Evolutionary conservation across 2,888 invertebrate genomes (phyloP), one percentile per base, ranked within the genome.

Genomic region (Galerucella nymphaeae): DNA sequence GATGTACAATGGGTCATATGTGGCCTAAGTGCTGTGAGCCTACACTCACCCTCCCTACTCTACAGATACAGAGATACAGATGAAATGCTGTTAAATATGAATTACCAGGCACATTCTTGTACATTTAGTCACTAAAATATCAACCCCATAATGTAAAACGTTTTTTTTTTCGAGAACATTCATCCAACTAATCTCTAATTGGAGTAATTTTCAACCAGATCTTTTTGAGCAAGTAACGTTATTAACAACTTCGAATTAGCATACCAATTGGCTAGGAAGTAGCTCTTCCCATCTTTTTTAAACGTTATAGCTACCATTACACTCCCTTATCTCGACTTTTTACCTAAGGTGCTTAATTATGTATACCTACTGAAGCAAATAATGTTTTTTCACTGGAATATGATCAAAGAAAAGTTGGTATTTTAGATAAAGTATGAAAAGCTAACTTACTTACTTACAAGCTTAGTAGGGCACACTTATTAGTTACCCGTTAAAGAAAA

Each of bases 211-310:
- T 20, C 16, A 72, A 63, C 63, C 30, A 72, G 64, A 69, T 66
- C 50, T 58, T 58, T 58, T 58, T 58, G 0, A 30, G 14, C 58
- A 30, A 30, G 58, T 58, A 58, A 30, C 66, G 20, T 41, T 65
- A 69, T 75, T 75, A 73, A 68, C 66, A 66, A 58, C 57, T 42
- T 71, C 50, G 59, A 55, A 75, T 75, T 75, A 73, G 72, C 75
- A 75, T 75, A 73, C 61, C 69, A 75, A 73, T 75, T 73, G 61
- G 62, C 68, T 71, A 65, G 67, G 62, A 64, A 70, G 71, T 61
- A 48, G 50, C 71, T 71, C 48, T 71, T 62, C 61, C 41, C 61
- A 71, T 73, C 75, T 72, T 66, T 69, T 73, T 69, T 66, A 58
- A 71, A 45, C 67, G 68, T 70, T 68, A 75, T 55, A 70, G 61